Evolutionary conservation across 2,113 vertebrate species (phyloP), one percentile per base, ranked within the genome.

Genomic region (Bungarus multicinctus): DNA sequence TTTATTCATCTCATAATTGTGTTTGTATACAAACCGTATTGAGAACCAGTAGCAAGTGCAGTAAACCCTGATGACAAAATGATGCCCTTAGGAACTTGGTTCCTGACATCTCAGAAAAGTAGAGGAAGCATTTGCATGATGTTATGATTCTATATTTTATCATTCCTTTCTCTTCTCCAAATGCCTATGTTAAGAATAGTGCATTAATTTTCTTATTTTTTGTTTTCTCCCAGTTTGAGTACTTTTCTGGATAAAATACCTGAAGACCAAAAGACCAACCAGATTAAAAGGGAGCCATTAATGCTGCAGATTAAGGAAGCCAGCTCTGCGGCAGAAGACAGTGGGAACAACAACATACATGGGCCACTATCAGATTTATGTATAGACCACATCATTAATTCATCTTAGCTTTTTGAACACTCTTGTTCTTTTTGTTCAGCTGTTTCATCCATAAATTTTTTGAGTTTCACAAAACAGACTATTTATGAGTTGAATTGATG

Each of bases 381-480:
- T 69, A 89, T 94, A 93, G 96, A 97, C 22, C 91, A n/a, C 14
- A 93, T 95, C 57, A 96, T 96, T 45, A 93, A 97, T 89, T 96
- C 97, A 95, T 97, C 96, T 93, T 98, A 97, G 96, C 94, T 87
- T 85, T 94, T 45, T 55, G 86, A 81, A 74, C 93, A 93, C 93
- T 91, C 81, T 89, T 43, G 64, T 43, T 47, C 6, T 88, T 91
- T 93, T 90, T 93, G 50, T 94, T 90, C 90, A 91, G 50, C 86
- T 92, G 27, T 91, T 50, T 53, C 91, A 12, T 94, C 94, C 95
- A 93, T 96, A 96, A 94, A 89, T 45, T 54, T 95, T 60, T 58
- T 30, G 85, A 93, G 96, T 58, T 93, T 93, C 92, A 94, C 94
- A 89, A 96, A 97, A 95, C 93, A 93, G 95, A 94, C 96, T 95